Evolutionary conservation across 1,140 invertebrate genomes (phyloP).

Genomic region (Pseudomyrmex sp.): DNA sequence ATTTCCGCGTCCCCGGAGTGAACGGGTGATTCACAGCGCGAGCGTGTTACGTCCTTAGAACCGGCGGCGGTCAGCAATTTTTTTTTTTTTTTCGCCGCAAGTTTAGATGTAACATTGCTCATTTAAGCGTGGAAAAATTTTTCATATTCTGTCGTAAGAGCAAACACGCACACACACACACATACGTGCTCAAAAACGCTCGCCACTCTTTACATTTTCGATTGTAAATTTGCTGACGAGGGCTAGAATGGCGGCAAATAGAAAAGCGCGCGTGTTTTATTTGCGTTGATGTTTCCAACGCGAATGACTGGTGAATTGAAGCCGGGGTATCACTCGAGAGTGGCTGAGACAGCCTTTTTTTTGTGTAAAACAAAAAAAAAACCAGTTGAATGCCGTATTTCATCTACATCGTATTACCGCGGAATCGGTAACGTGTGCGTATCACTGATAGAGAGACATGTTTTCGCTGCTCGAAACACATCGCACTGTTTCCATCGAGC

Average conservation of each 20-base stretch:
- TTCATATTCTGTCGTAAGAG: not conserved
- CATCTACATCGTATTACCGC: slow-evolving; percentile 32
- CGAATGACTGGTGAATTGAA: slow-evolving; percentile 12
- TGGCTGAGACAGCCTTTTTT: slow-evolving; percentile 17
- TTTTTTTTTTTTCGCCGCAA: not conserved
- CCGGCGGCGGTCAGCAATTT: not conserved
- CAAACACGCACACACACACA: not conserved
- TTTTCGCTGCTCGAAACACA: not conserved
- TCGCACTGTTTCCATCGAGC: too few relatives aligned
- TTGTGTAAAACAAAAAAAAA: not conserved
- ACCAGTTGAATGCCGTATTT: not conserved
- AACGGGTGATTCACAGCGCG: too few relatives aligned
- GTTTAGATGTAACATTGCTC: slow-evolving; percentile 1
- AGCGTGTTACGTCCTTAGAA: not conserved
- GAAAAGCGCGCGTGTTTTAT: slow-evolving; percentile 12
- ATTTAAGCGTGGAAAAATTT: slow-evolving; percentile 38
- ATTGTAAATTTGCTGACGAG: slow-evolving; percentile 34
- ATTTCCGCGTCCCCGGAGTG: too few relatives aligned
- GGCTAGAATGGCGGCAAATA: slow-evolving; percentile 27
- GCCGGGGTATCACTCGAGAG: not conserved
- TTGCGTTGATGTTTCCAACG: not conserved
- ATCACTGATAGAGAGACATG: not conserved
- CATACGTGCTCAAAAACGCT: slow-evolving; percentile 4
- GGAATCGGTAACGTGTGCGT: not conserved
- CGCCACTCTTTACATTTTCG: slow-evolving; percentile 14